Percentiles rank a stretch among this genome's conserved stretches.
These are phyloP conservation scores for Crax fasciolata DNA, from an alignment of 2,797 vertebrate genomes.

Conservation along the genomic window DNA sequence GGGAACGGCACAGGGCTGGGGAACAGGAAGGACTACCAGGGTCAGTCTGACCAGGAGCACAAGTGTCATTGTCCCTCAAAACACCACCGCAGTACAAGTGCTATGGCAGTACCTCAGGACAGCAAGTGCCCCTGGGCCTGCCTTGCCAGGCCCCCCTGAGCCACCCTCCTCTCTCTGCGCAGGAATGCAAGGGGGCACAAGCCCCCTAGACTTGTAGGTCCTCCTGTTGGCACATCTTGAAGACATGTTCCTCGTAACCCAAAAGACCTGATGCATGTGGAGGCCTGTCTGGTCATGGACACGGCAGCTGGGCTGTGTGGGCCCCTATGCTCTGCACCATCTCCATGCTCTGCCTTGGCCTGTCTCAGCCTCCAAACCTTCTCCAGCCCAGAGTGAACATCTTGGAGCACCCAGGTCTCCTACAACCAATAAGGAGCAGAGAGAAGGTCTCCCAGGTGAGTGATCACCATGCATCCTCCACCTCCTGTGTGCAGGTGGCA, in stretches of 20 bases:
- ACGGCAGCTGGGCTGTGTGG: background rate
- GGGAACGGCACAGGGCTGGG: background rate
- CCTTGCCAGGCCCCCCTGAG: background rate
- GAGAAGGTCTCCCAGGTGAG: background rate
- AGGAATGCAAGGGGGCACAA: rapidly evolving
- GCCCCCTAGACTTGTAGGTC: background rate
- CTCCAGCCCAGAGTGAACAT: background rate
- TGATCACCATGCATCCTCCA: background rate
- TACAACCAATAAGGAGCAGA: background rate
- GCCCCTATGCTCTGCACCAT: background rate
- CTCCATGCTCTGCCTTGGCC: background rate
- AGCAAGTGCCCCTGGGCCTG: background rate
- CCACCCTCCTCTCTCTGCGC: background rate
- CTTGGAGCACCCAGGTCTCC: background rate
- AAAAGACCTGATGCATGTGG: background rate
- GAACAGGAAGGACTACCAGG: background rate
- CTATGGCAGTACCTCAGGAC: background rate
- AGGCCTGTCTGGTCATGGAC: background rate
- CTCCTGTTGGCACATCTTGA: background rate
- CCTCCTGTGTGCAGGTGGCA: background rate
- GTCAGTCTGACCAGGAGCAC: background rate
- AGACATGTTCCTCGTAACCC: background rate
- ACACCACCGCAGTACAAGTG: background rate
- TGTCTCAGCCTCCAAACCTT: background rate
- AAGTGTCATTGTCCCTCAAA: background rate